These are phyloP conservation scores for Drosophila paulistorum DNA, from an alignment of 1,140 invertebrate species.

Conservation along the genomic window DNA sequence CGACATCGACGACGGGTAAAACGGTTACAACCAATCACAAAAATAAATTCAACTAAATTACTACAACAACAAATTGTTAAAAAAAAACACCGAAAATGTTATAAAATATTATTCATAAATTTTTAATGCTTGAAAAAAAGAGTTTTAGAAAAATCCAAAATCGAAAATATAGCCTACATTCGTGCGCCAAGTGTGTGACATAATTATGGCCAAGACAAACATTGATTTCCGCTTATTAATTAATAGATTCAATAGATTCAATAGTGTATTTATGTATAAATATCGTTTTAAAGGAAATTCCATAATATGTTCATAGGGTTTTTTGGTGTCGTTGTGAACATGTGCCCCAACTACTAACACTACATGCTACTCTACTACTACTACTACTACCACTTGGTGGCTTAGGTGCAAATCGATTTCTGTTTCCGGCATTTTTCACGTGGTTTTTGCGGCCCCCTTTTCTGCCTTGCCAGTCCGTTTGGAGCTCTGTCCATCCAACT, in stretches of 20 bases:
- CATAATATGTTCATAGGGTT: background rate
- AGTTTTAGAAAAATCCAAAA: background rate
- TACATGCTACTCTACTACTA: background rate
- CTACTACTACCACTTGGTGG: background rate
- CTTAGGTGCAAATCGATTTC: slow-evolving; percentile 78
- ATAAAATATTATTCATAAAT: slow-evolving; percentile 12
- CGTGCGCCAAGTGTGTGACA: slow-evolving; percentile 70
- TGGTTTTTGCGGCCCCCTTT: slow-evolving; percentile 61
- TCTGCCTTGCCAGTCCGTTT: slow-evolving; percentile 22
- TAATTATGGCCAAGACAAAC: slow-evolving; percentile 53
- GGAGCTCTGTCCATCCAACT: slow-evolving; percentile 4
- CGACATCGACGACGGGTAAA: slow-evolving; percentile 40
- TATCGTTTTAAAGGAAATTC: background rate
- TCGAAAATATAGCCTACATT: slow-evolving; percentile 69
- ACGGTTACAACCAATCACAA: slow-evolving; percentile 16
- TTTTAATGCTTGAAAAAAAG: background rate
- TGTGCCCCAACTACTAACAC: background rate
- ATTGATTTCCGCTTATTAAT: background rate
- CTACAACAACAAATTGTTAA: background rate
- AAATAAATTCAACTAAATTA: slow-evolving; percentile 21
- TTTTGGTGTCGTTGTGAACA: background rate
- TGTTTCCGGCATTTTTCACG: slow-evolving; percentile 83
- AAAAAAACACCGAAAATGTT: slow-evolving; percentile 32
- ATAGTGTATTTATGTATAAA: background rate
- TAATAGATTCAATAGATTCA: background rate